phyloP scores from a whole-genome alignment of 2,888 invertebrate genomes.

The Cosmorhoe ocellata region DNA sequence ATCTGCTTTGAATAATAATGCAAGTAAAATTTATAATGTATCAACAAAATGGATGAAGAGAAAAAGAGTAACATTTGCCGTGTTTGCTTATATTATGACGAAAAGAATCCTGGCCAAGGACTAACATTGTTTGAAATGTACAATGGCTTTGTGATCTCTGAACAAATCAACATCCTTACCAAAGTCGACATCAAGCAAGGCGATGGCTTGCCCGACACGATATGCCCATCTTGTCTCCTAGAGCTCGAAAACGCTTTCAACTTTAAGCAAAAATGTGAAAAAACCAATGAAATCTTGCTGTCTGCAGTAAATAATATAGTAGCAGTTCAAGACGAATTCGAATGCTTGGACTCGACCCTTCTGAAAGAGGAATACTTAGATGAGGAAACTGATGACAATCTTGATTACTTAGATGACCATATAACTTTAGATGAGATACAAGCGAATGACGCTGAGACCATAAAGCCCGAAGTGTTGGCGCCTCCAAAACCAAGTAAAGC shows the following conservation, averaged over 20 bases:
- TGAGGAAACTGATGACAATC: neutral
- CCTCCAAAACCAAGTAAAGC: conserved; percentile 35
- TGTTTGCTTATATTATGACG: conserved; percentile 51
- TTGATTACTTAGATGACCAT: conserved; percentile 9
- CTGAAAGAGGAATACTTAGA: conserved; percentile 20
- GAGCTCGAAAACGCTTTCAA: conserved; percentile 58
- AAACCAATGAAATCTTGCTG: conserved; percentile 49
- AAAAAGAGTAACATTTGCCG: conserved; percentile 51
- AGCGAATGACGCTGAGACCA: neutral
- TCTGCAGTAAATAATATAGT: conserved; percentile 20
- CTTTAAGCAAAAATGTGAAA: conserved; percentile 64
- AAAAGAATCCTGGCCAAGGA: conserved; percentile 37
- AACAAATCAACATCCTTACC: conserved; percentile 57
- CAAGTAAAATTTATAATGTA: neutral
- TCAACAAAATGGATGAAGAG: conserved; percentile 11
- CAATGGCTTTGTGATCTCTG: conserved; percentile 50
- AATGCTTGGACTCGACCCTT: neutral
- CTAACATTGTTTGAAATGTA: conserved; percentile 58
- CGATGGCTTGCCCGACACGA: conserved; percentile 62
- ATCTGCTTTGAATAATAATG: no score
- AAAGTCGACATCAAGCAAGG: conserved; percentile 53
- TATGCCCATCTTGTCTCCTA: conserved; percentile 59
- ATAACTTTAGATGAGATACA: conserved; percentile 10
- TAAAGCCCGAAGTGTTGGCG: neutral
- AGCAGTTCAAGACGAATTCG: neutral